Percentiles rank a stretch among this genome's conserved stretches.
These are phyloP conservation scores for Rhaphigaster nebulosa DNA, from an alignment of 2,888 invertebrate species.

Conservation along the genomic window DNA sequence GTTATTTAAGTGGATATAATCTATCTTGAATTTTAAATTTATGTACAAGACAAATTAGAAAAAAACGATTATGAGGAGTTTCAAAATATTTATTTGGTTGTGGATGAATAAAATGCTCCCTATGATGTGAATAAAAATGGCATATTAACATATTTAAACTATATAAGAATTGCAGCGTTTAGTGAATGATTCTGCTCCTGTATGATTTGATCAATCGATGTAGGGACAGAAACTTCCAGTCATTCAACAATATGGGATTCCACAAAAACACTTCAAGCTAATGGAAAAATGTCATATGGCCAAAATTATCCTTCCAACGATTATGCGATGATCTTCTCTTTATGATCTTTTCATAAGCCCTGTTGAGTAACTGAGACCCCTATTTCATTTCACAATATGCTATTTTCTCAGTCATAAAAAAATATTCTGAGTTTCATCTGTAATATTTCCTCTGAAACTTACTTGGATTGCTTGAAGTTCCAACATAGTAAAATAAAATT, in stretches of 20 bases:
- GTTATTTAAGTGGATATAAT: neutral
- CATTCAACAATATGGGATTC: neutral
- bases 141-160: too few species aligned
- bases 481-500: too few species aligned
- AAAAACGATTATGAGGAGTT: too few species aligned
- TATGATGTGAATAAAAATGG: too few species aligned
- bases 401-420: neutral
- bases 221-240: neutral
- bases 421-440: too few species aligned
- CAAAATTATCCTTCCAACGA: neutral
- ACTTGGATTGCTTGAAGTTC: too few species aligned
- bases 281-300: neutral
- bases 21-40: neutral
- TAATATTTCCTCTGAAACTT: too few species aligned
- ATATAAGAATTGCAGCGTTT: neutral
- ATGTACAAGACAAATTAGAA: neutral
- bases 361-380: neutral
- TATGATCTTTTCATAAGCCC: neutral
- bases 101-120: too few species aligned
- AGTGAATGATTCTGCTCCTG: too few species aligned
- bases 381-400: neutral
- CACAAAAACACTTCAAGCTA: neutral
- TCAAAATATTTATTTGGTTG: neutral
- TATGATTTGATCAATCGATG: too few species aligned
- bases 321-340: neutral